Conservation (phyloP, 2,797 vertebrate species). For the Gadopsis bispinosus region DNA sequence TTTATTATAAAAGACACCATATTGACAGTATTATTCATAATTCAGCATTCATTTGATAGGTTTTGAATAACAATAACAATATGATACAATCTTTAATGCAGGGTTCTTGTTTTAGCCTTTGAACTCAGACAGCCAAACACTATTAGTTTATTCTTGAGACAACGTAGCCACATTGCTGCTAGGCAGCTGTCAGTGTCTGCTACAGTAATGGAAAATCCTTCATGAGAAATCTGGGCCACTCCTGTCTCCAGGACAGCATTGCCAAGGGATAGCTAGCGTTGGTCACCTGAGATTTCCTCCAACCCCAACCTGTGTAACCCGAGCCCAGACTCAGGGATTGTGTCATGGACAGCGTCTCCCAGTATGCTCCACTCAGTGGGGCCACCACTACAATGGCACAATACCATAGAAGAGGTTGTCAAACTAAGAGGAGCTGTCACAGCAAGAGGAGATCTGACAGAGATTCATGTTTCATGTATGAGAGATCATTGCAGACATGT, state of each 20-base stretch:
- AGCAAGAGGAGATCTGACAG: slow-evolving; percentile 54
- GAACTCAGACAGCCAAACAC: slow-evolving; percentile 3
- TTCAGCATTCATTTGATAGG: not conserved
- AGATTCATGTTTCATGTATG: slow-evolving; percentile 54
- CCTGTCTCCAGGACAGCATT: slow-evolving; percentile 82
- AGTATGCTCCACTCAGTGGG: slow-evolving; percentile 72
- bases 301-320: slow-evolving; percentile 83
- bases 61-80: not conserved
- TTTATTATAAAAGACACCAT: not conserved
- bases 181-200: slow-evolving; percentile 59
- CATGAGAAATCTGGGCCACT: slow-evolving; percentile 86
- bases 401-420: slow-evolving; percentile 58
- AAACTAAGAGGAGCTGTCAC: slow-evolving; percentile 59
- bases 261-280: slow-evolving; percentile 80
- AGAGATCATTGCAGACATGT: slow-evolving; percentile 22
- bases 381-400: slow-evolving; percentile 67
- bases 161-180: slow-evolving; percentile 46
- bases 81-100: not conserved
- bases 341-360: slow-evolving; percentile 84
- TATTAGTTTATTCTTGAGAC: slow-evolving; percentile 31
- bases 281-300: slow-evolving; percentile 89
- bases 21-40: not conserved
- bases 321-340: slow-evolving; percentile 83
- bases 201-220: slow-evolving; percentile 87
- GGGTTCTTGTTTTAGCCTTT: not conserved